These are phyloP conservation scores for Calliopum simillimum DNA, from an alignment of 2,888 invertebrate species.

Conservation along the genomic window DNA sequence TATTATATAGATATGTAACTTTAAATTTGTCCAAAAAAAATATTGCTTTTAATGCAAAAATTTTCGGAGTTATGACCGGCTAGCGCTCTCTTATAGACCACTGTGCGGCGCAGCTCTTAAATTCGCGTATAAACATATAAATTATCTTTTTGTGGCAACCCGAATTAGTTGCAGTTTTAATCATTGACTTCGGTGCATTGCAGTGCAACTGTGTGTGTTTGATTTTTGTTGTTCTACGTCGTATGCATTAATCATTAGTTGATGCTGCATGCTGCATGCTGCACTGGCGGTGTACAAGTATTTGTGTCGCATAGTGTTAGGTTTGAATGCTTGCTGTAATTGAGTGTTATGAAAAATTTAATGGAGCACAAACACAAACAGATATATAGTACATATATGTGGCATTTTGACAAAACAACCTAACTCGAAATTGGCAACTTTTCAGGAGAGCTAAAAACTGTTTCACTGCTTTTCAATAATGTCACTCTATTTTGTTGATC, in stretches of 20 bases:
- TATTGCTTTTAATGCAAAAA: no score
- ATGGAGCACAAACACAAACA: background rate
- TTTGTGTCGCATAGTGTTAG: background rate
- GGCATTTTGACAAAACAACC: no score
- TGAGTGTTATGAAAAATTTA: background rate
- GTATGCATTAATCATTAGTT: conserved; percentile 4
- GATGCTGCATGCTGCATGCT: conserved; percentile 6
- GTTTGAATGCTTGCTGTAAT: background rate
- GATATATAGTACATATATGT: no score
- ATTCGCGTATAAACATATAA: conserved; percentile 12
- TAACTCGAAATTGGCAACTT: no score
- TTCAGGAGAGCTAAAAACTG: no score
- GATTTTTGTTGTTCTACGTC: background rate
- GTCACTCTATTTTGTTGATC: no score
- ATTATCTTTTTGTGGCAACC: conserved; percentile 18
- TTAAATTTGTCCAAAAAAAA: no score
- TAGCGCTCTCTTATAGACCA: no score
- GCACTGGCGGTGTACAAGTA: background rate
- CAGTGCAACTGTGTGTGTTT: background rate
- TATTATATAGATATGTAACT: no score
- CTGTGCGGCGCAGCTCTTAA: conserved; percentile 2
- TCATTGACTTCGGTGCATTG: conserved; percentile 20
- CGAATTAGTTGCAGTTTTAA: conserved; percentile 32
- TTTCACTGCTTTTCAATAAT: no score
- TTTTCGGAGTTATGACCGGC: no score